A percentile compares a stretch with the other conserved stretches of the same genome.
Evolutionary conservation across 2,113 vertebrate species (phyloP).

Genomic region (Otus sunia): DNA sequence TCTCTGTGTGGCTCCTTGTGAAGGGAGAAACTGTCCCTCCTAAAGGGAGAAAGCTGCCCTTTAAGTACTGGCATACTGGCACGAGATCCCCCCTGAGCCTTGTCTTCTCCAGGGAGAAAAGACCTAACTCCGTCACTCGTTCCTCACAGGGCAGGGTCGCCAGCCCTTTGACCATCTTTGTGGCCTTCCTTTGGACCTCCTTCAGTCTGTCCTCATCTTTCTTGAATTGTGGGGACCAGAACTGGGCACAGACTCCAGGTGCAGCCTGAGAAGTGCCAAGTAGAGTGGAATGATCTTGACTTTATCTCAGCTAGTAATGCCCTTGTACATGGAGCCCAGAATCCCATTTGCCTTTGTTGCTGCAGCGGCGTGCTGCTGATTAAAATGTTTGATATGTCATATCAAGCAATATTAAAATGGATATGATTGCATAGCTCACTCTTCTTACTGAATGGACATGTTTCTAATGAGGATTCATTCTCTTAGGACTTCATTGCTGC

Average conservation of each 20-base stretch:
- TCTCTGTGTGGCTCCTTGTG: background rate
- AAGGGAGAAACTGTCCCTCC: background rate
- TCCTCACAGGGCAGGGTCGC: background rate
- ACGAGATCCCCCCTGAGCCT: background rate
- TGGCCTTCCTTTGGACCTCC: background rate
- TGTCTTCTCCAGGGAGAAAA: background rate
- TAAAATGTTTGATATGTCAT: background rate
- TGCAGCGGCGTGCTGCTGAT: background rate
- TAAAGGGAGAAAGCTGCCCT: too few relatives aligned
- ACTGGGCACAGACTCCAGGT: background rate
- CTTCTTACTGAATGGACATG: background rate
- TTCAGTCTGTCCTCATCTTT: background rate
- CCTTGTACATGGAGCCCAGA: background rate
- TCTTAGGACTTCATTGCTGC: background rate
- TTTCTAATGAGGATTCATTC: background rate
- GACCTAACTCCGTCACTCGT: background rate
- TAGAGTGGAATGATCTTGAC: background rate
- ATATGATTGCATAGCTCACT: background rate
- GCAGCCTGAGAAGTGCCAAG: rapidly evolving
- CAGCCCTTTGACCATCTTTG: background rate
- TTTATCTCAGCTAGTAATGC: background rate
- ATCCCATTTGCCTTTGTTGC: background rate
- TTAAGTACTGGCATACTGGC: background rate
- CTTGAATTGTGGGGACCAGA: background rate
- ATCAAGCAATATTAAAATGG: background rate